Conservation (phyloP, 2,113 vertebrate species). For the Vulpes ferrilata region DNA sequence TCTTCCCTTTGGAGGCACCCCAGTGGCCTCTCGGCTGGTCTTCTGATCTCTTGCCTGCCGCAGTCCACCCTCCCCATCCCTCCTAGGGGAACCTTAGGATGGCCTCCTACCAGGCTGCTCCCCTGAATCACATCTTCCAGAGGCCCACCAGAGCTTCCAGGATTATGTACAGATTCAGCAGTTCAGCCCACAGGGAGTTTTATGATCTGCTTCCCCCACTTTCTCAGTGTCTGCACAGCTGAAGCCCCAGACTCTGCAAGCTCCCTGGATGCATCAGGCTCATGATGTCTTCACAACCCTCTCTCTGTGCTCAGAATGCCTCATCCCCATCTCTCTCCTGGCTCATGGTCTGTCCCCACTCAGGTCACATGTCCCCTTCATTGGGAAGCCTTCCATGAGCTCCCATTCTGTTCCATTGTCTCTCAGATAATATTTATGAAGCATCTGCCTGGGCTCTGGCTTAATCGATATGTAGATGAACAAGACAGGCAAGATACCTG, state of each 20-base stretch:
- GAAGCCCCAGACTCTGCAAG: too few species aligned
- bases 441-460: not conserved
- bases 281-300: too few species aligned
- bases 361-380: not conserved
- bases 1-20: not conserved
- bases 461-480: not conserved
- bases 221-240: not conserved
- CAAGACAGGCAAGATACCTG: not conserved
- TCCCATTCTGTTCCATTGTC: not conserved
- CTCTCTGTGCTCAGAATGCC: not conserved
- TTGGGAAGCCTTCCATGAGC: not conserved
- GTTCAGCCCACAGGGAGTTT: too few species aligned
- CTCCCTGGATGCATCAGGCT: not conserved
- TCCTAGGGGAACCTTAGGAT: not conserved
- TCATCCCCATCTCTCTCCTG: not conserved
- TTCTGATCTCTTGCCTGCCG: not conserved
- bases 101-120: not conserved
- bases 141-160: not conserved
- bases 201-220: not conserved
- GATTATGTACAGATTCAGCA: not conserved
- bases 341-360: not conserved
- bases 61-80: not conserved
- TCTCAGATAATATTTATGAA: not conserved
- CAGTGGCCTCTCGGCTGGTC: not conserved
- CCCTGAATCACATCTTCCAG: too few species aligned